These are phyloP conservation scores for Myopa tessellatipennis DNA, from an alignment of 2,888 invertebrate species.

Conservation along the genomic window DNA sequence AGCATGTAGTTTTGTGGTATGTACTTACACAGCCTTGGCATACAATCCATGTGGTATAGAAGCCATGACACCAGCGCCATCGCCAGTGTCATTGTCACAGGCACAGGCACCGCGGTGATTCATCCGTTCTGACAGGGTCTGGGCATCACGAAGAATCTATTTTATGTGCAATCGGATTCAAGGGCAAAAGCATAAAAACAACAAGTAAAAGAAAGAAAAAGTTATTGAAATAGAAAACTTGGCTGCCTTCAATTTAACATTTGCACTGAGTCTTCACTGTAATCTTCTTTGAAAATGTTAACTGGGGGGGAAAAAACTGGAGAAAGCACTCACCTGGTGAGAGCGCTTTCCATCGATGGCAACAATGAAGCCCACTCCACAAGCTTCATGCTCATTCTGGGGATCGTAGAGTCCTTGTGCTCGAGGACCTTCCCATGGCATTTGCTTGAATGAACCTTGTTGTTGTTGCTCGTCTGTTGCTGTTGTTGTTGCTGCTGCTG, in stretches of 20 bases:
- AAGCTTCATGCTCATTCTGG: constrained; percentile 94
- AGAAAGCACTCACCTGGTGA: constrained; percentile 78
- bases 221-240: too few relatives aligned
- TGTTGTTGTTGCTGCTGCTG: constrained; percentile 41
- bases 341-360: constrained; percentile 95
- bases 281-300: not conserved
- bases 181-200: too few relatives aligned
- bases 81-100: constrained; percentile 99
- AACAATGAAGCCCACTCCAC: constrained; percentile 99
- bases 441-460: constrained; percentile 55
- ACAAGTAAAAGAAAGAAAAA: not conserved
- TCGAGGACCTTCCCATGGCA: constrained; percentile 85
- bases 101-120: constrained; percentile 99
- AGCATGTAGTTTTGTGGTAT: too few relatives aligned
- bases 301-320: constrained; percentile 39
- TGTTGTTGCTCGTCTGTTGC: constrained; percentile 46
- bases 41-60: constrained; percentile 97
- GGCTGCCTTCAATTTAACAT: too few relatives aligned
- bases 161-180: constrained; percentile 42
- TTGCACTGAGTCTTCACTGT: too few relatives aligned
- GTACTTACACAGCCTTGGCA: constrained; percentile 82
- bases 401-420: constrained; percentile 97
- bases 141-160: constrained; percentile 95
- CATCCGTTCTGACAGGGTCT: constrained; percentile 95
- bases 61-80: constrained; percentile 97